phyloP scores from a whole-genome alignment of 2,113 vertebrate species.

The Vombatus ursinus region DNA sequence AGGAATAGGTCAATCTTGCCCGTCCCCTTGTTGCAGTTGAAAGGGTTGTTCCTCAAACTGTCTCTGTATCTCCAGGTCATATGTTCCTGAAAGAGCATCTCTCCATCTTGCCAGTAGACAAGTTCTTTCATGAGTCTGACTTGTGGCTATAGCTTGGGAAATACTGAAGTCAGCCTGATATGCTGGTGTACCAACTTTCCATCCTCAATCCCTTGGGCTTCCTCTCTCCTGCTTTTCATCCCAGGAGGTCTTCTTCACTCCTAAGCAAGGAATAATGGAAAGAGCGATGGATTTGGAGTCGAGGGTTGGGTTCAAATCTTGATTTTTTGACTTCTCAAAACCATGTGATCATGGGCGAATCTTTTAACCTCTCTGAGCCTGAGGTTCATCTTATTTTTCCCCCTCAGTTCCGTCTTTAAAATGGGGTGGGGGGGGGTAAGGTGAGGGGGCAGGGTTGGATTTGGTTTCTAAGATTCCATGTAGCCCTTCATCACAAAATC shows the following conservation, averaged over 20 bases:
- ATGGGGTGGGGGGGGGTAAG: not conserved
- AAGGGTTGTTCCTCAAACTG: not conserved
- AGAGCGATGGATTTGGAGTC: not conserved
- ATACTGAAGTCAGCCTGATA: not conserved
- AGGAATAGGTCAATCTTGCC: not conserved
- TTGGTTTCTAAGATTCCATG: no score
- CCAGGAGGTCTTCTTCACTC: not conserved
- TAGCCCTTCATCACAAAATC: no score
- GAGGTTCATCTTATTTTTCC: not conserved
- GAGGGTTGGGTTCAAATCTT: not conserved
- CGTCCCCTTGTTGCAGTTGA: not conserved
- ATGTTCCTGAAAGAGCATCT: not conserved
- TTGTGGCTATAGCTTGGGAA: not conserved
- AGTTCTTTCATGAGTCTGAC: slow-evolving; percentile 2
- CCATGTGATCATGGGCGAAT: not conserved
- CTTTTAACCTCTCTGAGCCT: not conserved
- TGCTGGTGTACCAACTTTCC: not conserved
- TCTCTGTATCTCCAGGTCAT: not conserved
- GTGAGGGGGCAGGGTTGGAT: no score
- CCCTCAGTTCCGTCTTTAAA: not conserved
- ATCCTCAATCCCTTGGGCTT: not conserved
- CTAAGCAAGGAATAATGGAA: not conserved
- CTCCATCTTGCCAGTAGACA: not conserved
- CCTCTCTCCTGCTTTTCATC: not conserved
- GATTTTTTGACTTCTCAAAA: not conserved